Evolutionary conservation across 2,797 vertebrate species (phyloP).

Genomic region (Syndactyla subalaris): DNA sequence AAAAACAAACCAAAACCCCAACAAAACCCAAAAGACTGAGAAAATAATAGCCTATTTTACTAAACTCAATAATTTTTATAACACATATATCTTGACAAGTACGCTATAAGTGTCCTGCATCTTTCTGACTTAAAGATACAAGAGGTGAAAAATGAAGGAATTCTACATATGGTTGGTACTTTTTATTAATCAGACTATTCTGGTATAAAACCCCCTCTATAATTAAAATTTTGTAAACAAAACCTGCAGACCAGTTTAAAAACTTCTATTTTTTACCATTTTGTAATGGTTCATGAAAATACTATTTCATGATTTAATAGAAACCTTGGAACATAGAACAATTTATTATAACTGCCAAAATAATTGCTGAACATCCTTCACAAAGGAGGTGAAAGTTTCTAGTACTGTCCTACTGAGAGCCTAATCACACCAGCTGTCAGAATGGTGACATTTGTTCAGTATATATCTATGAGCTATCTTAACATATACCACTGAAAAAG

Average conservation of each 20-base stretch:
- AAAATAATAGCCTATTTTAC: not conserved
- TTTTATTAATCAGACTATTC: not conserved
- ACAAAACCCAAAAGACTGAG: not conserved
- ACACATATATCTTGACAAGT: not conserved
- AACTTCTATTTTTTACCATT: not conserved
- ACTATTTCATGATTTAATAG: not conserved
- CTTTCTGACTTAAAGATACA: not conserved
- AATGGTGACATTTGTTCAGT: not conserved
- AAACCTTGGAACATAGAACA: not conserved
- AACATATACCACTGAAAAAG: not conserved
- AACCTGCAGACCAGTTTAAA: not conserved
- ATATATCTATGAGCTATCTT: not conserved
- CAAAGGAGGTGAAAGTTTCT: not conserved
- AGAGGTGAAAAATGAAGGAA: not conserved
- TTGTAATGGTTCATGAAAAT: not conserved
- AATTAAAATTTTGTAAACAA: not conserved
- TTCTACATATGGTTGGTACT: not conserved
- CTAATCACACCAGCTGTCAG: not conserved
- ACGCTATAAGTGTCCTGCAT: not conserved
- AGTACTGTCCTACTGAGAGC: not conserved
- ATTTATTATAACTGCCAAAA: not conserved
- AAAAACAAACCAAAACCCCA: not conserved
- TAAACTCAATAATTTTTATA: not conserved
- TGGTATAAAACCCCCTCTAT: not conserved
- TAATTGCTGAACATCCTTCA: not conserved